Conservation (phyloP, 1,140 invertebrate genomes). For the Brachionus manjavacas region DNA sequence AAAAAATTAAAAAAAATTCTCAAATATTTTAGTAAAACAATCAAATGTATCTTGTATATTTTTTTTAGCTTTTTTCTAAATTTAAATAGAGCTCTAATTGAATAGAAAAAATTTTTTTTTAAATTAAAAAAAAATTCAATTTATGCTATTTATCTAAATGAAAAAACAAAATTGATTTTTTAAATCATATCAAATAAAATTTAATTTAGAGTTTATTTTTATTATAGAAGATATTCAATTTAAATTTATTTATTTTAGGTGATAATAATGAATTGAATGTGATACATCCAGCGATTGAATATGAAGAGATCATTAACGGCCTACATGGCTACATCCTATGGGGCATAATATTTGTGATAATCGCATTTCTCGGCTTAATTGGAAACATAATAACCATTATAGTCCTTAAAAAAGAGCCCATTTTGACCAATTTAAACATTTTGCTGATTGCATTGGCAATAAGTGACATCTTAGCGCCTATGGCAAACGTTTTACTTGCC, state of each 20-base stretch:
- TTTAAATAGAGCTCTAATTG: too few relatives aligned
- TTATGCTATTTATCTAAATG: too few relatives aligned
- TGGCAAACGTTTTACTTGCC: constrained; percentile 20
- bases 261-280: not conserved
- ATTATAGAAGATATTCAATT: not conserved
- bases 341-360: constrained; percentile 29
- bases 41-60: too few relatives aligned
- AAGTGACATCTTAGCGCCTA: constrained; percentile 28
- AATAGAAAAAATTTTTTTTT: too few relatives aligned
- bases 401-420: constrained; percentile 9
- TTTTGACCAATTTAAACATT: not conserved
- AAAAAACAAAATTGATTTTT: too few relatives aligned
- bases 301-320: constrained; percentile 28
- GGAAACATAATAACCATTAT: constrained; percentile 33
- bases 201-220: too few relatives aligned
- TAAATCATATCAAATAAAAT: too few relatives aligned
- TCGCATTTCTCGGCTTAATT: not conserved
- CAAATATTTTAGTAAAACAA: too few relatives aligned
- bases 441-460: constrained; percentile 30
- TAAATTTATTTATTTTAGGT: not conserved
- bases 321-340: constrained; percentile 23
- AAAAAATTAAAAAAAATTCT: too few relatives aligned
- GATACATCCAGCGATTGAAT: not conserved
- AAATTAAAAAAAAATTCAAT: too few relatives aligned
- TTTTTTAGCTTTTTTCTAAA: too few relatives aligned